Evolutionary conservation across 2,797 vertebrate species (phyloP).

Genomic region (Simalia tracyae): DNA sequence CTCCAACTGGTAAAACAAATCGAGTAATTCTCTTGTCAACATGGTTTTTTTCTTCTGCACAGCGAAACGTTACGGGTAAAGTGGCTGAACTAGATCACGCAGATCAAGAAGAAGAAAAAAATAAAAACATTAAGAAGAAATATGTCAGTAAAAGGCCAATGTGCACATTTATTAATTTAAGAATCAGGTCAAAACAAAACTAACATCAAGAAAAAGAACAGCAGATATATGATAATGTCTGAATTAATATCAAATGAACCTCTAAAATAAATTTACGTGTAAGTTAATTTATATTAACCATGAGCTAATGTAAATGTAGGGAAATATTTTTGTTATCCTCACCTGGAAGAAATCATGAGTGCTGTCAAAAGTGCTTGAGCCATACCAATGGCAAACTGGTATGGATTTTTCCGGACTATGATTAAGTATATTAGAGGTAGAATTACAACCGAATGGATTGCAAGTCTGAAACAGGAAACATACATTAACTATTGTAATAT

Average conservation of each 20-base stretch:
- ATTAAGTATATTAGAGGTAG: conserved; percentile 91
- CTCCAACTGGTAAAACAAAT: conserved; percentile 94
- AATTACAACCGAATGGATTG: conserved; percentile 85
- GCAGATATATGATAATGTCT: background rate
- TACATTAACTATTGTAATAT: conserved; percentile 1
- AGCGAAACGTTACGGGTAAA: conserved; percentile 94
- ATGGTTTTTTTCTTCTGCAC: conserved; percentile 91
- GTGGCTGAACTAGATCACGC: conserved; percentile 86
- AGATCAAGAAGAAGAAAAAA: conserved; percentile 34
- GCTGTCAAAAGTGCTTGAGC: conserved; percentile 94
- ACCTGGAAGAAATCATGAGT: conserved; percentile 99
- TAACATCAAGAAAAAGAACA: conserved; percentile 25
- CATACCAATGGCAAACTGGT: conserved; percentile 90
- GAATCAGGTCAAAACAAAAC: background rate
- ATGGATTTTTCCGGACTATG: conserved; percentile 94
- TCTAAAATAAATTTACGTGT: background rate
- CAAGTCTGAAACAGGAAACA: conserved; percentile 79
- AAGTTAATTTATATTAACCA: background rate
- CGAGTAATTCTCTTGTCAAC: conserved; percentile 96
- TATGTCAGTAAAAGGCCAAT: background rate
- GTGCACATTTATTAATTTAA: background rate
- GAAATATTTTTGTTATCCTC: conserved; percentile 40
- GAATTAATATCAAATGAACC: background rate
- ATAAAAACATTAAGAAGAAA: conserved; percentile 4
- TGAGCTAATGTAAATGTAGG: conserved; percentile 4